Evolutionary conservation across 2,113 vertebrate species (phyloP), one percentile per base, ranked within the genome.

Genomic region (Paedocypris sp.): DNA sequence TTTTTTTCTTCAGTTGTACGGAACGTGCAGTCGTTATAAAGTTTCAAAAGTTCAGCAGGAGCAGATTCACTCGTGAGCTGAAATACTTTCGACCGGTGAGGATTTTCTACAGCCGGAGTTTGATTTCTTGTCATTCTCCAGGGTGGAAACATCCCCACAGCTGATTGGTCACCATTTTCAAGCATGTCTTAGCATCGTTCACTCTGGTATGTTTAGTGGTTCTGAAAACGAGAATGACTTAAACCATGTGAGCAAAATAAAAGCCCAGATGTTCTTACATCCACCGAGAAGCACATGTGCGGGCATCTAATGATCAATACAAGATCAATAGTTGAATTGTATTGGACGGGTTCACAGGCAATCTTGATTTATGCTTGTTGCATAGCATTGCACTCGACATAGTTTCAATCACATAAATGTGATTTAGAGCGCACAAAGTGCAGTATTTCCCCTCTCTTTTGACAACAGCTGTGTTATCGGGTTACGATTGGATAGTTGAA

Each of bases 51-150:
- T n/a, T 39, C 36, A 15, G 36, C 5, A 7, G 13, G 12, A 4
- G 8, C 26, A 49, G 26, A 16, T 48, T 48, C 13, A 9, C 18
- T 20, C 6, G 48, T 13, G 32, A 13, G 16, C 26, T 47, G 33
- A 60, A 54, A 71, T 67, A 67, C 63, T 47, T 67, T 46, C 26
- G 8, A 49, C 54, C 28, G 11, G 6, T 29, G 47, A 62, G 39
- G 31, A 41, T 50, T 62, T 52, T 28, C 48, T 16, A 11, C 10
- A 39, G 26, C 31, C 41, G 54, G 69, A 60, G 64, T 64, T 16
- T 51, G 36, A 58, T 64, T 26, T 52, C 39, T 43, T 56, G 52
- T 36, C 10, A 26, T 19, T 39, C 13, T 7, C 41, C 2, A 32
- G 28, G n/a, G n/a, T n/a, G n/a, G n/a, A n/a, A n/a, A n/a, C 25